These are phyloP conservation scores for Haliaeetus leucogaster DNA, from an alignment of 2,113 vertebrate genomes.

Conservation along the genomic window DNA sequence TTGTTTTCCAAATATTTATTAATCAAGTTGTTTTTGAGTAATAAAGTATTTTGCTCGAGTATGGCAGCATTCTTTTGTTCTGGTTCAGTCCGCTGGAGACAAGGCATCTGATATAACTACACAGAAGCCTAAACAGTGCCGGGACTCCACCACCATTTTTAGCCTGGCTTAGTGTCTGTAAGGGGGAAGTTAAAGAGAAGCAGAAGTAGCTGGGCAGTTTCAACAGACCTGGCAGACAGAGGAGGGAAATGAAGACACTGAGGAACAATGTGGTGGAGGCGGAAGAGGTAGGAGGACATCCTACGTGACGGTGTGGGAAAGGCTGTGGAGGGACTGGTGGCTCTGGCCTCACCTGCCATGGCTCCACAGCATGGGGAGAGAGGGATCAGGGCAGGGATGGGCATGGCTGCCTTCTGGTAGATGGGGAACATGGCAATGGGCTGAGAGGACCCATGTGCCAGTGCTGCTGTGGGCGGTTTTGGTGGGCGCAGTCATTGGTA, in stretches of 20 bases:
- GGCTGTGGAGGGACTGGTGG: not conserved
- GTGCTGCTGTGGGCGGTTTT: not conserved
- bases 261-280: not conserved
- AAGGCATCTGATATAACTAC: not conserved
- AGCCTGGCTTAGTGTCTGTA: not conserved
- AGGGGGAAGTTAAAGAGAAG: not conserved
- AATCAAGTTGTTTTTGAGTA: not conserved
- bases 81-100: not conserved
- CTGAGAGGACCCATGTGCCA: not conserved
- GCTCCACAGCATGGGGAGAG: rapidly evolving
- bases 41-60: constrained; percentile 39
- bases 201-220: not conserved
- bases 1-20: constrained; percentile 42
- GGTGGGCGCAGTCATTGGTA: not conserved
- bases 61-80: not conserved
- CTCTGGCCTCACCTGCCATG: not conserved
- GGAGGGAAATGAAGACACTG: not conserved
- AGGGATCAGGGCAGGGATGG: not conserved
- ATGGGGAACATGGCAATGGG: not conserved
- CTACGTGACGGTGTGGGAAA: rapidly evolving
- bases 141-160: not conserved
- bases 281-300: not conserved
- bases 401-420: not conserved
- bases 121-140: not conserved
- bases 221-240: not conserved